These are phyloP conservation scores for Oncorhynchus mykiss DNA, from an alignment of 2,113 vertebrate genomes.

Conservation along the genomic window DNA sequence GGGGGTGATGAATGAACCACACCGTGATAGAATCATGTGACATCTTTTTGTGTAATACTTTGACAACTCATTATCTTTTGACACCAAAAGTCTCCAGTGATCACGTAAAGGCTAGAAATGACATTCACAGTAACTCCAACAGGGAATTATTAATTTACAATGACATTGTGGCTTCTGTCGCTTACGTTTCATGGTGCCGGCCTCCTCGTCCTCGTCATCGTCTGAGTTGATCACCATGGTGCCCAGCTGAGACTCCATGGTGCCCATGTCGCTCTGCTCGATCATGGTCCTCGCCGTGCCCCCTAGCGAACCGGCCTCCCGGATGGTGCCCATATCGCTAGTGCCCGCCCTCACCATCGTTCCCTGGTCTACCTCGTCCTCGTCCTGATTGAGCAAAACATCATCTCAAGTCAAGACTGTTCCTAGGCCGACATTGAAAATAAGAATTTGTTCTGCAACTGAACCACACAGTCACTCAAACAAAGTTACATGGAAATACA, in stretches of 20 bases:
- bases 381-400: slow-evolving; percentile 74
- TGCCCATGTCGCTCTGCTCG: slow-evolving; percentile 79
- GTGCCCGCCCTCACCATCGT: slow-evolving; percentile 87
- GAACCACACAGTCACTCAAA: neutral
- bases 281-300: slow-evolving; percentile 81
- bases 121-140: too few species aligned
- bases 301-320: slow-evolving; percentile 75
- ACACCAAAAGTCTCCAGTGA: too few species aligned
- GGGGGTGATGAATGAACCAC: too few species aligned
- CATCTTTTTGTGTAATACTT: too few species aligned
- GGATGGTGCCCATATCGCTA: slow-evolving; percentile 80
- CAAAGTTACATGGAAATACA: neutral
- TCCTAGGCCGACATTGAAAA: too few species aligned
- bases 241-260: slow-evolving; percentile 83
- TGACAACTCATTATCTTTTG: too few species aligned
- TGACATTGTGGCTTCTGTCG: too few species aligned
- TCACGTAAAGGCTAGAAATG: too few species aligned
- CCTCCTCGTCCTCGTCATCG: slow-evolving; percentile 83
- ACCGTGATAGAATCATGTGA: too few species aligned
- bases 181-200: slow-evolving; percentile 91
- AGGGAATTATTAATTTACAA: too few species aligned
- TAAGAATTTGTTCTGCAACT: neutral
- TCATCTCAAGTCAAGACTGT: neutral
- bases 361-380: slow-evolving; percentile 86
- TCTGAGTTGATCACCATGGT: slow-evolving; percentile 95